These are phyloP conservation scores for Actinostola sp. DNA, from an alignment of 92 coral and sea anemone species.

Conservation along the genomic window DNA sequence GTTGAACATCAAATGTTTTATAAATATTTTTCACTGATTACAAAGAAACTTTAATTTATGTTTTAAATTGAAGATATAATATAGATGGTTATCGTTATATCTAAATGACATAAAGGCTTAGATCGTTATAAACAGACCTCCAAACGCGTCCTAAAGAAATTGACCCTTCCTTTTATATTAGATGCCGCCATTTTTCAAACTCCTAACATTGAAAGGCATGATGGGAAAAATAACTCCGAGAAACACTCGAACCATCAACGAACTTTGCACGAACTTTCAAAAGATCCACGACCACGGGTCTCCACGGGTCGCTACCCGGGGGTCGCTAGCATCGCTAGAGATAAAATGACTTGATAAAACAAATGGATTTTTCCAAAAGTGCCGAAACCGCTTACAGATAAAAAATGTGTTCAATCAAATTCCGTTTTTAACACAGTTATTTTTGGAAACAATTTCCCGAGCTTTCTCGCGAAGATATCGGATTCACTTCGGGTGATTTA, in stretches of 20 bases:
- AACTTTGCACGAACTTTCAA: neutral
- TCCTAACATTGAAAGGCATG: conserved; percentile 21
- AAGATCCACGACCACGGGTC: too few relatives aligned
- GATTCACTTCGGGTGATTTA: neutral
- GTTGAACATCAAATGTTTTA: neutral
- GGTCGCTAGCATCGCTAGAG: too few relatives aligned
- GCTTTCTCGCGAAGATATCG: neutral
- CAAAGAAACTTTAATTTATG: neutral
- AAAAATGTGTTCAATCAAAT: too few relatives aligned
- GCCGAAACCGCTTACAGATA: too few relatives aligned
- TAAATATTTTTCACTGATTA: neutral
- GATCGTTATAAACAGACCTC: conserved; percentile 39
- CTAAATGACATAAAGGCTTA: neutral
- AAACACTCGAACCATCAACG: conserved; percentile 2
- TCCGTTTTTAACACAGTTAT: too few relatives aligned
- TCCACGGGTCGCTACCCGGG: too few relatives aligned
- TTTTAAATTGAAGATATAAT: neutral
- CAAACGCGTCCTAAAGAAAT: conserved; percentile 61
- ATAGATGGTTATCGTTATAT: neutral
- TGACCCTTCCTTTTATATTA: conserved; percentile 37
- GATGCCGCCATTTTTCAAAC: conserved; percentile 93
- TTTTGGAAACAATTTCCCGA: neutral
- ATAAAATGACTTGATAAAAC: too few relatives aligned
- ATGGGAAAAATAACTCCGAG: conserved; percentile 10
- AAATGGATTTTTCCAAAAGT: too few relatives aligned